These are phyloP conservation scores for Meandrusa payeni DNA, from an alignment of 2,888 invertebrate genomes.

Conservation along the genomic window DNA sequence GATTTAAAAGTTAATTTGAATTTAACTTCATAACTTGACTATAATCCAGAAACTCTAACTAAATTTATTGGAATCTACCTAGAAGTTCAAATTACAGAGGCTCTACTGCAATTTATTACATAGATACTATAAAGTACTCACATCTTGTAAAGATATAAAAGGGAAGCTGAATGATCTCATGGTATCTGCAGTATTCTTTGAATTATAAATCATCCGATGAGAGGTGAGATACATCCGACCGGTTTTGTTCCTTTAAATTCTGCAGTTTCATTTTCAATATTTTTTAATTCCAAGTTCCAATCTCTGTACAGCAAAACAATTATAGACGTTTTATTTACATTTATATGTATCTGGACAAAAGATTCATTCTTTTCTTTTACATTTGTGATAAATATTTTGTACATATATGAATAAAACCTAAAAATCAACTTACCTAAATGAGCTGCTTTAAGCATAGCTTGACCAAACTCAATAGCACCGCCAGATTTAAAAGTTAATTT, in stretches of 20 bases:
- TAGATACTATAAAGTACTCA: constrained; percentile 74
- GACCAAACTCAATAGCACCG: constrained; percentile 99
- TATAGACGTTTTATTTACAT: too few species aligned
- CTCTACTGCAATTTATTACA: too few species aligned
- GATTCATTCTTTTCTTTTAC: too few species aligned
- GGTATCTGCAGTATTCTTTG: constrained; percentile 86
- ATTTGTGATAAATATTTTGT: too few species aligned
- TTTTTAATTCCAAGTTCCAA: too few species aligned
- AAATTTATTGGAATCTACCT: too few species aligned
- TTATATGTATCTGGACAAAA: too few species aligned
- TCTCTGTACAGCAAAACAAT: too few species aligned
- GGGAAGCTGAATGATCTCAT: constrained; percentile 98
- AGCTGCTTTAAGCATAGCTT: constrained; percentile 96
- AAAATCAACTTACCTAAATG: constrained; percentile 90
- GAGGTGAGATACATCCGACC: constrained; percentile 97
- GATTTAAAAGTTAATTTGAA: constrained; percentile 97
- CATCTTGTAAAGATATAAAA: constrained; percentile 91
- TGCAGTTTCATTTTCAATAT: constrained; percentile 86
- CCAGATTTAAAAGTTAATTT: constrained; percentile 97
- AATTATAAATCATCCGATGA: constrained; percentile 97
- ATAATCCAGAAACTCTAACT: constrained; percentile 76
- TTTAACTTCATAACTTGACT: constrained; percentile 96
- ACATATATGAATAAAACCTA: too few species aligned
- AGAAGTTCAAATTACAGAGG: too few species aligned
- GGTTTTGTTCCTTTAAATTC: constrained; percentile 91